A percentile compares a stretch with the other conserved stretches of the same genome.
phyloP scores from a whole-genome alignment of 2,113 vertebrate species.

The Leucosticte australis region DNA sequence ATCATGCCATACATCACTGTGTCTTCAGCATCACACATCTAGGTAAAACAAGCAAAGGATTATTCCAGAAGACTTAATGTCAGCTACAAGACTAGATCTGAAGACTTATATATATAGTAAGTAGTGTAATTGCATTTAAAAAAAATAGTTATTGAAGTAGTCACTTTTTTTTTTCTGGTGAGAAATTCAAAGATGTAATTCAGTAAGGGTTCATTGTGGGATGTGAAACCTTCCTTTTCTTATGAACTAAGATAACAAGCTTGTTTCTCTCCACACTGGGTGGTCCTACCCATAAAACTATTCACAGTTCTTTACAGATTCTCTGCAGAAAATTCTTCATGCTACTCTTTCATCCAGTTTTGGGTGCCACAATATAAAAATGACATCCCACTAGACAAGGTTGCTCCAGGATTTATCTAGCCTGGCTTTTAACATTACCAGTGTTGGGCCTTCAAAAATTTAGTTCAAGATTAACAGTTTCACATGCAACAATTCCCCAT shows the following conservation, averaged over 20 bases:
- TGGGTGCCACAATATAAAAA: background rate
- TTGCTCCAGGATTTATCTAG: background rate
- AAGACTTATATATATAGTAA: background rate
- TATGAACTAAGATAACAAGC: background rate
- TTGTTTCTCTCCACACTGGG: background rate
- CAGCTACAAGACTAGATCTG: background rate
- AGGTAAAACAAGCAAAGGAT: background rate
- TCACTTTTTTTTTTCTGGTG: background rate
- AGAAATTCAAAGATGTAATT: background rate
- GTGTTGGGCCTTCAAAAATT: background rate
- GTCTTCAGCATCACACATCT: background rate
- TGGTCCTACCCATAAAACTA: background rate
- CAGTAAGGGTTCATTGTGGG: background rate
- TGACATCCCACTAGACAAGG: background rate
- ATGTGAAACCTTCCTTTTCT: background rate
- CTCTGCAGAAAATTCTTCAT: background rate
- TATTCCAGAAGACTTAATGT: background rate
- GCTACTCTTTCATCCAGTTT: background rate
- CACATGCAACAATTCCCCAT: accelerated
- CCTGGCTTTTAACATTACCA: background rate
- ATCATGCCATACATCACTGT: background rate
- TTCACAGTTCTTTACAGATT: background rate
- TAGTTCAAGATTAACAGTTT: background rate
- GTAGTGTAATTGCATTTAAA: background rate
- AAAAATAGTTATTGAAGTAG: background rate